phyloP scores from a whole-genome alignment of 35 echinoderm and acorn worm species.

The Nesometra sesokonis region DNA sequence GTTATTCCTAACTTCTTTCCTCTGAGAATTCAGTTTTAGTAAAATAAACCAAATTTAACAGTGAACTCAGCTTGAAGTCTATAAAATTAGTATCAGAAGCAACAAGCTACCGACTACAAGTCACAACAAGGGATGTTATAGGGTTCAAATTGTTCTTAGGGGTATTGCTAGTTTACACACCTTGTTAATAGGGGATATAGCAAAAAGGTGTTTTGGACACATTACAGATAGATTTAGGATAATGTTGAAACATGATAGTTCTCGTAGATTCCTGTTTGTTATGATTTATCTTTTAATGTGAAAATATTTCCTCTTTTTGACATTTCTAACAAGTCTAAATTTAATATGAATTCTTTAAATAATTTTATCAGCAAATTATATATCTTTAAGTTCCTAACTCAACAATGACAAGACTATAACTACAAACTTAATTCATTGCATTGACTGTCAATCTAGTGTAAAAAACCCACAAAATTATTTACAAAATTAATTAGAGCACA shows the following conservation, averaged over 20 bases:
- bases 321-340: background rate
- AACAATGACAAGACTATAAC: too few relatives aligned
- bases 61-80: background rate
- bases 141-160: background rate
- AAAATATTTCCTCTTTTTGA: background rate
- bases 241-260: background rate
- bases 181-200: too few relatives aligned
- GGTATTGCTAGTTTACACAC: background rate
- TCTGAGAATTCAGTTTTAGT: background rate
- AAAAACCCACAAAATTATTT: too few relatives aligned
- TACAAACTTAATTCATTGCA: too few relatives aligned
- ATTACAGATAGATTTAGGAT: background rate
- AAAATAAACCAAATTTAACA: background rate
- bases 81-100: background rate
- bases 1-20: background rate
- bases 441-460: too few relatives aligned
- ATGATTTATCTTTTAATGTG: background rate
- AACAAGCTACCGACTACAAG: background rate
- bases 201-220: too few relatives aligned
- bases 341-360: background rate
- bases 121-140: background rate
- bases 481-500: too few relatives aligned
- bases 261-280: background rate
- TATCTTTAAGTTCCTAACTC: too few relatives aligned
- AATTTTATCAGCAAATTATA: too few relatives aligned